Base-by-base conservation (phyloP, 2,113 vertebrate genomes). In the Lathamus discolor region DNA sequence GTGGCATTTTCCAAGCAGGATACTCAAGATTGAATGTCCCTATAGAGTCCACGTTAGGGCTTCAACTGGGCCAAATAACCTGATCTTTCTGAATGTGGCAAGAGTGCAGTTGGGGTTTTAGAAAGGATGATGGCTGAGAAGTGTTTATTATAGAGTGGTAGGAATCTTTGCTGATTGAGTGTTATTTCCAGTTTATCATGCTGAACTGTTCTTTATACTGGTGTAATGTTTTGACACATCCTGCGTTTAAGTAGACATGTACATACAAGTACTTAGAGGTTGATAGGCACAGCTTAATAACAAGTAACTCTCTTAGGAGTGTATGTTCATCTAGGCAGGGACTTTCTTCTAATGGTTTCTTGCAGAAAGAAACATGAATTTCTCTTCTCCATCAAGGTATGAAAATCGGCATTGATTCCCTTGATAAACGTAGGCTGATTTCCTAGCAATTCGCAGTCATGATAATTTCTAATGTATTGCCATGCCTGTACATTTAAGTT, bases 211-310 rank as follows among this genome's bases (percentile, higher is more conserved):
- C 19, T 66, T 48, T 57, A 48, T 49, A 46, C 19, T 33, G n/a
- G 14, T 66, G 10, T 41, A 27, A 62, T 57, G 17, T 75, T 92
- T 89, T 76, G 57, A 14, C 2, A 76, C 28, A 66, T 43, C 29
- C 37, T 76, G 0, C 0, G 0, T 61, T 68, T 64, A 46, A 70
- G 44, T 24, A 17, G n/a, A 41, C 22, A 6, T 15, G 44, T 75
- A 76, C 31, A 33, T 49, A 14, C 0, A 5, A 67, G 27, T 69
- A 39, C 37, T 80, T 67, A 76, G 31, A 59, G 37, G 6, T 23
- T 69, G 41, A 49, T 23, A 80, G 70, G 43, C 51, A 77, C 17
- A 13, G 86, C 27, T 76, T 57, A 69, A n/a, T 57, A 67, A 67
- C 37, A 94, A 31, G 20, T 19, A 76, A 25, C 17, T 29, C 28